Evolutionary conservation across 2,113 vertebrate species (phyloP), one percentile per base, ranked within the genome.

Genomic region (Dasyprocta punctata): DNA sequence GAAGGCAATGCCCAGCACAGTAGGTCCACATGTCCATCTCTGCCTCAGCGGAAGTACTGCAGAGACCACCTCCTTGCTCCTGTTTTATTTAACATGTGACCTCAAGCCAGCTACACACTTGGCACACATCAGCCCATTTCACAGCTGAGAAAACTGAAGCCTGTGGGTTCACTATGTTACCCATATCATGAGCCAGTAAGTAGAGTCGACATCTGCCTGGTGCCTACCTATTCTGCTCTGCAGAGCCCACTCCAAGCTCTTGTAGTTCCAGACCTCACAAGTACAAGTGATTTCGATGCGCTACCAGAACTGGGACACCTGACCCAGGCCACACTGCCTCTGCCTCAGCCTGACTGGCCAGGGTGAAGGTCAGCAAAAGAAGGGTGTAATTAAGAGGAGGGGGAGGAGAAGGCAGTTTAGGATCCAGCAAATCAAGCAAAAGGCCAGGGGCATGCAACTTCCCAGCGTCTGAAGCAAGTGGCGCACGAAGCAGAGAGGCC

Each of bases 251-350:
- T 4, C 33, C 41, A 26, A 36, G 47, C 36, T 80, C 77, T 19
- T 9, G 16, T 13, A 58, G 28, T 63, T 36, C 54, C 49, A 24
- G 22, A 24, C 19, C 30, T 60, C 22, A 28, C 3, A 19, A 81
- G 0, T 38, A 47, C 80, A 89, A 81, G 7, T 6, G 60, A 71
- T 44, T 77, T 41, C 36, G 5, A 4, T 36, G 49, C 77, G 47
- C 9, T 63, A 12, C 16, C 12, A 33, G 41, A 1, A 19, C 44
- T n/a, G 61, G 6, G 24, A 2, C 0, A 0, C 77, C 3, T 0
- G 2, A 7, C 52, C 14, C 65, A 12, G 0, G 9, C 82, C 33
- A 36, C 6, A 3, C 61, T n/a, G 14, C 49, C 58, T 85, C 16
- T 30, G 0, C 22, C 28, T n/a, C 49, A 14, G 26, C 30, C 36